Percentiles rank a stretch among this genome's conserved stretches.
phyloP scores from a whole-genome alignment of 2,113 vertebrate genomes.

The Xyliphius kryptos region DNA sequence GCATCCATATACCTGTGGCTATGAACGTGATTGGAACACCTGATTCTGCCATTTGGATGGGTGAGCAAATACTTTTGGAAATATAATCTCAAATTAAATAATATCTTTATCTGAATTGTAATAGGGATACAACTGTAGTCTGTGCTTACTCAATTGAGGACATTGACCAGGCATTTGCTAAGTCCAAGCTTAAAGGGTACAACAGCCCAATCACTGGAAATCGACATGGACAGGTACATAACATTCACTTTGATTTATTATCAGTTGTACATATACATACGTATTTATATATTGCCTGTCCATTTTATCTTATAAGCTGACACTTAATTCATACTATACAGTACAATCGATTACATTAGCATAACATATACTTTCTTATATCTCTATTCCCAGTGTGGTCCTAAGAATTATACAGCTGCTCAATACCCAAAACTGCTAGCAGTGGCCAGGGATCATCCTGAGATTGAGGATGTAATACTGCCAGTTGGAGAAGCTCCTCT shows the following conservation, averaged over 20 bases:
- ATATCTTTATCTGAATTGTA: conserved; percentile 4
- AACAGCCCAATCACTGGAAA: conserved; percentile 50
- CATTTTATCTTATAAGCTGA: too few relatives aligned
- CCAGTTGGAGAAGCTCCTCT: conserved; percentile 62
- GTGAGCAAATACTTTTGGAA: too few relatives aligned
- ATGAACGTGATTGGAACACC: too few relatives aligned
- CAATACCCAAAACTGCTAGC: conserved; percentile 58
- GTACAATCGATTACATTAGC: too few relatives aligned
- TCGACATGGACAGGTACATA: conserved; percentile 61
- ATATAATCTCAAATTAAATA: too few relatives aligned
- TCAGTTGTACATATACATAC: too few relatives aligned
- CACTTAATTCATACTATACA: too few relatives aligned
- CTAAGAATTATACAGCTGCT: conserved; percentile 39
- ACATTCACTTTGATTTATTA: too few relatives aligned
- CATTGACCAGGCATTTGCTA: conserved; percentile 64
- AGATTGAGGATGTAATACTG: conserved; percentile 66
- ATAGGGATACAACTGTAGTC: conserved; percentile 67
- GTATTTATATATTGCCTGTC: neutral
- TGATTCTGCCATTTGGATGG: too few relatives aligned
- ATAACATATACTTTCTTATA: too few relatives aligned
- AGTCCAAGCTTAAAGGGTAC: conserved; percentile 67
- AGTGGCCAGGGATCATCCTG: conserved; percentile 63
- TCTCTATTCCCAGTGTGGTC: neutral
- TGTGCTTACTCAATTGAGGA: conserved; percentile 71
- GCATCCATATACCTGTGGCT: too few relatives aligned